Percentiles rank a stretch among this genome's conserved stretches.
Evolutionary conservation across 2,888 invertebrate species (phyloP).

Genomic region (Phengaris alcon): DNA sequence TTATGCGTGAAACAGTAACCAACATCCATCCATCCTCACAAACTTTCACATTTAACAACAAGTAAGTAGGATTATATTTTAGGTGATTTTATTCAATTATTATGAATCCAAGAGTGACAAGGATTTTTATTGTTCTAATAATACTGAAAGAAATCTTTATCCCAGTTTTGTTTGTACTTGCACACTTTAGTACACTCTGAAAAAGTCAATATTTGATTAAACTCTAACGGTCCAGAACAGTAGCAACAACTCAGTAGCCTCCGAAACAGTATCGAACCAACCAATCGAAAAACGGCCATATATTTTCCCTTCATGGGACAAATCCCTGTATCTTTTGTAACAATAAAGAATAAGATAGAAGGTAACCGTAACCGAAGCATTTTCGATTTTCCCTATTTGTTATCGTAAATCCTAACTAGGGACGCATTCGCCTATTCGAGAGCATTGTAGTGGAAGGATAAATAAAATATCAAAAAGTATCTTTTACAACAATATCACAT

Average conservation of each 20-base stretch:
- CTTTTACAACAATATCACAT: not conserved
- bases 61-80: no score
- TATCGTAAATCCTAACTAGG: constrained; percentile 29
- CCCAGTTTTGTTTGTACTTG: not conserved
- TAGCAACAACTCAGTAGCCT: constrained; percentile 1
- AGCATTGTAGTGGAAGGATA: constrained; percentile 28
- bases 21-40: no score
- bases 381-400: constrained; percentile 33
- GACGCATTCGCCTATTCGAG: constrained; percentile 12
- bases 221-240: constrained; percentile 24
- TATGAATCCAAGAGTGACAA: no score
- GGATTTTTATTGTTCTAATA: not conserved
- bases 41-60: no score
- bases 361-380: constrained; percentile 31
- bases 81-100: no score
- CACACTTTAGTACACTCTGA: not conserved
- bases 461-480: constrained; percentile 36
- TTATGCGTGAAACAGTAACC: no score
- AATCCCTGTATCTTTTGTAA: constrained; percentile 37
- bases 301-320: constrained; percentile 37
- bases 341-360: constrained; percentile 32
- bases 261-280: constrained; percentile 43
- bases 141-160: not conserved
- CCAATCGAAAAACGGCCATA: constrained; percentile 43
- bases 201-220: constrained; percentile 17